Conservation (phyloP, 2,888 invertebrate genomes). For the Eupithecia abbreviata region DNA sequence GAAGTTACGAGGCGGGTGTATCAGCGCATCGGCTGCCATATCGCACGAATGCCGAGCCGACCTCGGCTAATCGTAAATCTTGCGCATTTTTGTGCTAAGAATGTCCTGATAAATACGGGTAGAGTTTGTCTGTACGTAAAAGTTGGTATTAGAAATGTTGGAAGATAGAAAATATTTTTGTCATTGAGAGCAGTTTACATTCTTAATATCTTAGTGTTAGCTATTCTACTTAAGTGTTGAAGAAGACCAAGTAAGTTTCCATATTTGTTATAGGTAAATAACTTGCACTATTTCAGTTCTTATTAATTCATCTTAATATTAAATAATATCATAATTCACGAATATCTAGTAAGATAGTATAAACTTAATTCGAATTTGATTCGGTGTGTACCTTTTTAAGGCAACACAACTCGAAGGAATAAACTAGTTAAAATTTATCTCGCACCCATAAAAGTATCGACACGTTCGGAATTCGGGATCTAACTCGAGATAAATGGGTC, state of each 20-base stretch:
- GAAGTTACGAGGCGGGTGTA: constrained; percentile 57
- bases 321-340: neutral
- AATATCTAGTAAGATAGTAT: neutral
- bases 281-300: neutral
- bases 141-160: constrained; percentile 1
- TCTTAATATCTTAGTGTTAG: neutral
- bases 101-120: constrained; percentile 33
- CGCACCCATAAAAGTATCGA: constrained; percentile 37
- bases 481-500: constrained; percentile 46
- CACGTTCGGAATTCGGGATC: constrained; percentile 43
- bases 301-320: neutral
- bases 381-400: neutral
- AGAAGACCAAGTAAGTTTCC: neutral
- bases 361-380: neutral
- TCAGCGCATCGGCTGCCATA: constrained; percentile 51
- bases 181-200: neutral
- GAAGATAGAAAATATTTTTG: neutral
- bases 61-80: constrained; percentile 64
- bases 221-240: neutral
- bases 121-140: constrained; percentile 22
- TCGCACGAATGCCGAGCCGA: constrained; percentile 49
- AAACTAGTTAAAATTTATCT: constrained; percentile 15
- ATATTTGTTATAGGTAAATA: neutral
- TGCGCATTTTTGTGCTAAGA: constrained; percentile 62
- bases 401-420: neutral